Evolutionary conservation across 2,113 vertebrate species (phyloP), one percentile per base, ranked within the genome.

Genomic region (Myotis davidii): DNA sequence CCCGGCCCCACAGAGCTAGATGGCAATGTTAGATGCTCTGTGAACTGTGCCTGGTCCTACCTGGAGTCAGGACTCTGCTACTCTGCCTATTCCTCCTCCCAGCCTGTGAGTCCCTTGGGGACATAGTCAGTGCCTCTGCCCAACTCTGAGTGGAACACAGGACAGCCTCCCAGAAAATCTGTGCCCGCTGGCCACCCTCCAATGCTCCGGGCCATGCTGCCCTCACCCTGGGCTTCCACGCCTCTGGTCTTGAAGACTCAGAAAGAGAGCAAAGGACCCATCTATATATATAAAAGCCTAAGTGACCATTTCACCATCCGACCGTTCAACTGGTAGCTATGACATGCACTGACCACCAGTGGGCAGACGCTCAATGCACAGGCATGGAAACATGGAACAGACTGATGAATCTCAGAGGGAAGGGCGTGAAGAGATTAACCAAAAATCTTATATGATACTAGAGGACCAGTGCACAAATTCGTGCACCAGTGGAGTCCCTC

Each of bases 1-100:
- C 59, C 25, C 0, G 3, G 10, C 59, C 59, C 59, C 0, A 1
- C 16, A 34, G 76, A 0, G 1, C 56, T 4, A 25, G 25, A 27
- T 0, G 6, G 29, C 2, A 5, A 70, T 56, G 59, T 13, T 39
- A 20, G 34, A 16, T 9, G 59, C 74, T 76, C 12, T 0, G 2
- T 16, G 56, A 72, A 5, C 9, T 1, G 21, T 6, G 3, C n/a
- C 82, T 54, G 37, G 50, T 74, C 61, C 74, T 73, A 16, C n/a
- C 45, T 85, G 56, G 23, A 52, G 34, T 52, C 34, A 1, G 67
- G 52, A 34, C 10, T 74, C 3, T 21, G n/a, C 50, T 70, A 3
- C 29, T 18, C 16, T 32, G 61, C 29, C 59, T 48, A 9, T 14
- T 27, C 32, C 25, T 52, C 25, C 67, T 67, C 48, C 25, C 25